A percentile compares a stretch with the other conserved stretches of the same genome.
phyloP scores from a whole-genome alignment of 2,113 vertebrate genomes.

The Setophaga coronata region DNA sequence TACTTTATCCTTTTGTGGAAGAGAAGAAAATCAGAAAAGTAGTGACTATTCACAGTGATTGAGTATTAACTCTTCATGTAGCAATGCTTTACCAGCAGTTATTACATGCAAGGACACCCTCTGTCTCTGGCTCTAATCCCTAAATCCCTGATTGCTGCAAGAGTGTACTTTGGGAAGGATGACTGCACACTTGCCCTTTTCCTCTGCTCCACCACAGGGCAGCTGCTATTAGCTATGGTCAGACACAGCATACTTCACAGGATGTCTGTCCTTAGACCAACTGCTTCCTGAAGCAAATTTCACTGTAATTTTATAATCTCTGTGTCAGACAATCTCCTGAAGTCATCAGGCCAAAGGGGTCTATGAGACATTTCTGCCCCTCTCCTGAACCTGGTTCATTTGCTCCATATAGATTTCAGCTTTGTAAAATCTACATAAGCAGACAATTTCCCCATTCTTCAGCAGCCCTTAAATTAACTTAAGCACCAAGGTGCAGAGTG shows the following conservation, averaged over 20 bases:
- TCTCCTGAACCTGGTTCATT: neutral
- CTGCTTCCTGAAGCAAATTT: neutral
- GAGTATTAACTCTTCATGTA: neutral
- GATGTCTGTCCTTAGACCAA: neutral
- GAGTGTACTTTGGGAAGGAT: neutral
- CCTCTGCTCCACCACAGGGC: neutral
- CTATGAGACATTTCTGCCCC: neutral
- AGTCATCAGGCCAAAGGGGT: neutral
- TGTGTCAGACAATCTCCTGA: neutral
- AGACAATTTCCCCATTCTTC: neutral
- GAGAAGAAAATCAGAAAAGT: neutral
- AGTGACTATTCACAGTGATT: neutral
- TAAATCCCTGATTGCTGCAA: neutral
- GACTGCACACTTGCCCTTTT: neutral
- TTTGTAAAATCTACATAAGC: neutral
- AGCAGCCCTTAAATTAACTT: neutral
- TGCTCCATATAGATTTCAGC: neutral
- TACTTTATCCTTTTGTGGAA: neutral
- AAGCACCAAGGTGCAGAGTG: neutral
- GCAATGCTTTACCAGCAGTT: neutral
- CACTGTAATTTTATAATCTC: neutral
- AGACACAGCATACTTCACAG: neutral
- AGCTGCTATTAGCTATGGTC: neutral
- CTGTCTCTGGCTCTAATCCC: neutral
- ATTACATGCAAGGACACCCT: neutral